Evolutionary conservation across 2,888 invertebrate species (phyloP), one percentile per base, ranked within the genome.

Genomic region (Atrina japonica): DNA sequence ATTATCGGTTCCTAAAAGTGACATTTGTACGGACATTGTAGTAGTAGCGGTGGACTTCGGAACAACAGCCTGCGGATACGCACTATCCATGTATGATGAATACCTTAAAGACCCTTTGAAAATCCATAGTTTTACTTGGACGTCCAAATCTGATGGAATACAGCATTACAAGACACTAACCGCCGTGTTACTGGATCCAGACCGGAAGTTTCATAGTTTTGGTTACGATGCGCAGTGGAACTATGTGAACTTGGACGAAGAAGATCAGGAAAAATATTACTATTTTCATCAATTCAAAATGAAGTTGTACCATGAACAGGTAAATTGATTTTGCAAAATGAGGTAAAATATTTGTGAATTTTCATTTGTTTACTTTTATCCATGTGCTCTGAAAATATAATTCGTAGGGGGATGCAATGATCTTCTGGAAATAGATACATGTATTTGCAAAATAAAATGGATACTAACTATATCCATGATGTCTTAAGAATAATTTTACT

Each of bases 161-260:
- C 52, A 27, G 27, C 52, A 50, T 16, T 29, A 52, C 27, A 64
- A 64, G 23, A 64, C 52, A 23, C 43, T 52, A 18, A 29, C 64
- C 7, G 64, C 40, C n/a, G 23, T 64, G 7, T 30, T 64, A 16
- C n/a, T 64, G 35, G 40, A 52, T 25, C 53, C 64, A 16, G 41
- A 53, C 18, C 52, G 64, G n/a, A 29, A 50, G 16, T 40, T 64
- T 35, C 52, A 43, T 14, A 64, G 64, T 23, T 52, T 64, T 18
- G 64, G 64, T 3, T 64, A 64, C n/a, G 64, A 64, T 18, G 64
- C 64, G 7, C 52, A 64, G 9, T 64, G 29, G 11, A 35, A 64
- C 5, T 64, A 41, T 41, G 41, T 41, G 3, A 64, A 64, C 18
- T 40, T 18, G 6, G 14, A 21, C 2, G 7, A n/a, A 25, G 53